These are phyloP conservation scores for Apeira syringaria DNA, from an alignment of 2,888 invertebrate species.

Conservation along the genomic window DNA sequence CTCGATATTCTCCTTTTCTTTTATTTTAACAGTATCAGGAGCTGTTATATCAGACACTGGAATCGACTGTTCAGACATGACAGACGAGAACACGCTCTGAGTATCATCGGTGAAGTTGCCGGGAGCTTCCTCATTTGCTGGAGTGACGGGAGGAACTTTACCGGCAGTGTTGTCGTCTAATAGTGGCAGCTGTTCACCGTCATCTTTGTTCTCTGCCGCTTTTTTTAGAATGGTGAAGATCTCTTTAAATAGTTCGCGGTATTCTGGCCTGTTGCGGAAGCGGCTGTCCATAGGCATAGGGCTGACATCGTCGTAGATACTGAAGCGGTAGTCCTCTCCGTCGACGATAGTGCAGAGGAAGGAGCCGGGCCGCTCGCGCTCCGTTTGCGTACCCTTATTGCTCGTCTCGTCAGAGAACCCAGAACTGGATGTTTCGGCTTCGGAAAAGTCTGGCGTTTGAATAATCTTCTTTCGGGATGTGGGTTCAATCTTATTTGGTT, in stretches of 20 bases:
- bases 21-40: slow-evolving; percentile 79
- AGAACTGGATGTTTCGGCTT: slow-evolving; percentile 93
- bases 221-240: slow-evolving; percentile 93
- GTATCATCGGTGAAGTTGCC: slow-evolving; percentile 88
- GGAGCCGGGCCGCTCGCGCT: slow-evolving; percentile 89
- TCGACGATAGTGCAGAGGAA: slow-evolving; percentile 93
- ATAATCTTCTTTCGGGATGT: slow-evolving; percentile 83
- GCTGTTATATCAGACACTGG: slow-evolving; percentile 87
- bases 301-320: slow-evolving; percentile 91
- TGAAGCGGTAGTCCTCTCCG: slow-evolving; percentile 93
- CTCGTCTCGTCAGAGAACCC: slow-evolving; percentile 93
- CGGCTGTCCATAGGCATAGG: slow-evolving; percentile 92
- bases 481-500: slow-evolving; percentile 69
- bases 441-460: slow-evolving; percentile 92
- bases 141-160: slow-evolving; percentile 87
- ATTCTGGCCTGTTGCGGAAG: slow-evolving; percentile 92
- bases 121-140: slow-evolving; percentile 86
- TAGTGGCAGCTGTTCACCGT: slow-evolving; percentile 89
- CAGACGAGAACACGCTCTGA: slow-evolving; percentile 90
- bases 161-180: slow-evolving; percentile 85
- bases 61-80: slow-evolving; percentile 88
- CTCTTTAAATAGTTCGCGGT: slow-evolving; percentile 91
- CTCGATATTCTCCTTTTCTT: slow-evolving; percentile 77
- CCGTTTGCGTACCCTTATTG: slow-evolving; percentile 93
- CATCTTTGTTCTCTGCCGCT: slow-evolving; percentile 92